Evolutionary conservation across 1,140 invertebrate genomes (phyloP).

Genomic region (Drosophila mojavensis): DNA sequence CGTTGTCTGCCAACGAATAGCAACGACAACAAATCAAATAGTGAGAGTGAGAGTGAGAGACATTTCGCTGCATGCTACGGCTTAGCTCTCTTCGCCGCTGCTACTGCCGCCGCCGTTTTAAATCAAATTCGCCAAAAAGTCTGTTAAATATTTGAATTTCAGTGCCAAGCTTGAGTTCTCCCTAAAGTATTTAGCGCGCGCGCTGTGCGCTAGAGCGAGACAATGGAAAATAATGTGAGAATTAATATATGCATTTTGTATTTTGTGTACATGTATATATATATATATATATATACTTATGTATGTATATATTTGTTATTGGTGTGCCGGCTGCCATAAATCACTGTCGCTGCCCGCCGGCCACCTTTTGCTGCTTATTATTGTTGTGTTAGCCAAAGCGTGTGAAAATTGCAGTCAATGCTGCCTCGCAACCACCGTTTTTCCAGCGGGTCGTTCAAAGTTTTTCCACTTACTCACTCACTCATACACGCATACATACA

Average conservation of each 20-base stretch:
- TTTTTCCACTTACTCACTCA: constrained; percentile 50
- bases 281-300: no score
- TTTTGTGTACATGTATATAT: neutral
- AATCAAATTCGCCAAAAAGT: constrained; percentile 52
- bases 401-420: constrained; percentile 73
- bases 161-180: constrained; percentile 31
- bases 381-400: constrained; percentile 46
- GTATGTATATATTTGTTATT: neutral
- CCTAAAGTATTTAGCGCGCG: constrained; percentile 26
- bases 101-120: neutral
- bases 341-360: constrained; percentile 41
- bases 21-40: constrained; percentile 11
- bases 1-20: constrained; percentile 1
- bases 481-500: constrained; percentile 10
- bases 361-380: constrained; percentile 36
- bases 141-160: constrained; percentile 50
- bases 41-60: constrained; percentile 3
- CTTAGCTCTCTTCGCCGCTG: constrained; percentile 27
- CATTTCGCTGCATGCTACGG: neutral
- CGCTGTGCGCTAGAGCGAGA: constrained; percentile 39
- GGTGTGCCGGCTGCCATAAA: constrained; percentile 51
- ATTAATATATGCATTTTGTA: constrained; percentile 14
- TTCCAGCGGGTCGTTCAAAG: constrained; percentile 51
- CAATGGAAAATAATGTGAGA: constrained; percentile 30
- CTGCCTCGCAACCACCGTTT: constrained; percentile 69